phyloP scores from a whole-genome alignment of 2,888 invertebrate genomes.

The Drosophila anomalipes region DNA sequence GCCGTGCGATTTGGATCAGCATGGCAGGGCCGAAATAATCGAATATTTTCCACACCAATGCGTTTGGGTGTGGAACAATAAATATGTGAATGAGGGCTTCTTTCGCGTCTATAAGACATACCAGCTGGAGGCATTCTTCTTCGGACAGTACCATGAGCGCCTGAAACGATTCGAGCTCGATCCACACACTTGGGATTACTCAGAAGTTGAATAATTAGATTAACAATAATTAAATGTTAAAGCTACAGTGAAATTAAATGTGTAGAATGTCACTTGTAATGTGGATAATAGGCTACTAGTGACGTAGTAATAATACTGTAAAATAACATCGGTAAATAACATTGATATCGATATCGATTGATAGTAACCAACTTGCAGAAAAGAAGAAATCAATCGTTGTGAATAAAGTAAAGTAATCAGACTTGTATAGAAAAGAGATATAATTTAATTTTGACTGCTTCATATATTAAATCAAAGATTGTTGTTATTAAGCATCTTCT shows the following conservation, averaged over 20 bases:
- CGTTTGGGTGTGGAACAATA: slow-evolving; percentile 38
- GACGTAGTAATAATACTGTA: not conserved
- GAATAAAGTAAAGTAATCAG: not conserved
- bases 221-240: not conserved
- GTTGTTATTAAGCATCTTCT: not conserved
- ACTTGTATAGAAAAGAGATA: not conserved
- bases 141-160: slow-evolving; percentile 49
- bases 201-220: not conserved
- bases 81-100: slow-evolving; percentile 41
- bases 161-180: slow-evolving; percentile 87
- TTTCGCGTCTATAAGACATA: slow-evolving; percentile 50
- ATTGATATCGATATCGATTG: not conserved
- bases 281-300: not conserved
- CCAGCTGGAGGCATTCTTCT: slow-evolving; percentile 55
- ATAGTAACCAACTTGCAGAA: not conserved
- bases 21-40: slow-evolving; percentile 25
- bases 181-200: slow-evolving; percentile 41
- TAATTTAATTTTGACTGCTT: not conserved
- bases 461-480: not conserved
- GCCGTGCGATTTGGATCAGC: slow-evolving; percentile 49
- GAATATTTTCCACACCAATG: slow-evolving; percentile 44
- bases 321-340: not conserved
- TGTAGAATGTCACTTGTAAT: not conserved
- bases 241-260: slow-evolving; percentile 17
- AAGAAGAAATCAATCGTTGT: not conserved